Evolutionary conservation across 92 coral and sea anemone genomes (phyloP), one percentile per base, ranked within the genome.

Genomic region (Phenganax marumi): DNA sequence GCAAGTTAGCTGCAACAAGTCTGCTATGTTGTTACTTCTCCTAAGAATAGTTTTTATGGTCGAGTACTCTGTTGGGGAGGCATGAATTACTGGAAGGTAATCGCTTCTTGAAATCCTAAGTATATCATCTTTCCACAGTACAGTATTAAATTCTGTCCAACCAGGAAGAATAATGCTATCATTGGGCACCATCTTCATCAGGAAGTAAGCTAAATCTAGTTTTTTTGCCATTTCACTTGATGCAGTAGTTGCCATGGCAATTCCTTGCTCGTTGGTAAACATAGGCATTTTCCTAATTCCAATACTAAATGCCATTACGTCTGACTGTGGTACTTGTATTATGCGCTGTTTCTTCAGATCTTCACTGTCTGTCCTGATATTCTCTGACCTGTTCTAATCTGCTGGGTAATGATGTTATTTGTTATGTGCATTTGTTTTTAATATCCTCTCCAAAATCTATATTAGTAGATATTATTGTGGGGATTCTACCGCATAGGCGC

Each of bases 371-470:
- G 10, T 54, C 17, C 60, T 10, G 60, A 17, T 39, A 21, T 58
- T 63, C 51, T 81, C 80, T 50, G 51, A 13, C 55, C 60, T 12
- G 57, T 3, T 55, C 72, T 48, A 22, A 68, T 53, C 17, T 54
- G 10, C 64, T 82, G 85, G 5, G 85, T 82, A 51, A 82, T 82
- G 16, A 82, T 82, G 17, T 81, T 81, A 21, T 74, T 83, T 9
- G 86, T 83, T 6, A 83, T 81, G 39, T 83, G 86, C 1, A 81
- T 83, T 83, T 80, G 23, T 83, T 83, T 0, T 83, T 21, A 53
- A 83, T 23, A 22, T 83, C 86, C 70, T 83, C 83, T 1, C 81
- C 86, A 73, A 83, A 83, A 47, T 83, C 86, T 52, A 83, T 83
- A 18, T 83, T 83, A 50, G 70, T 81, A 73, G 26, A 83, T 10